phyloP scores from a whole-genome alignment of 2,797 vertebrate species.

The Hapalemur alaotrensis region DNA sequence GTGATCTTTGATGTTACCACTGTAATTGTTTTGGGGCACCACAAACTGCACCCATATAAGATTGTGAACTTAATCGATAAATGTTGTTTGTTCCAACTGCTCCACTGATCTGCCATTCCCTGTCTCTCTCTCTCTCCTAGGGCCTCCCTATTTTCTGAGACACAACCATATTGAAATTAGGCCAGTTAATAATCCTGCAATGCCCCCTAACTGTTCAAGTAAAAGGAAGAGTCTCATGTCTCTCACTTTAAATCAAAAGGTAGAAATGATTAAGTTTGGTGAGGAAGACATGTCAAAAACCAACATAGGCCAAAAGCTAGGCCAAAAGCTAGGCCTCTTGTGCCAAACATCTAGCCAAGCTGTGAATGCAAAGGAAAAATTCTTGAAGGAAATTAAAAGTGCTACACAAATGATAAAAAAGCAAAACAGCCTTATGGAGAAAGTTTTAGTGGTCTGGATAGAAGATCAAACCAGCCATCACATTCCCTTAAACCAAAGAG shows the following conservation, averaged over 20 bases:
- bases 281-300: not conserved
- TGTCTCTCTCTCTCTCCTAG: not conserved
- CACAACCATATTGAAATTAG: not conserved
- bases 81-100: not conserved
- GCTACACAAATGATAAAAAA: not conserved
- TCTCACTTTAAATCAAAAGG: not conserved
- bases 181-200: not conserved
- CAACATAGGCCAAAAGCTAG: not conserved
- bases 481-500: not conserved
- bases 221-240: not conserved
- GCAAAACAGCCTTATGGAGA: not conserved
- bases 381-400: not conserved
- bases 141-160: not conserved
- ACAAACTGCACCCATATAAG: not conserved
- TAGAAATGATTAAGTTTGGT: not conserved
- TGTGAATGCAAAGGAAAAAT: not conserved
- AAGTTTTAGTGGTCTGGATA: not conserved
- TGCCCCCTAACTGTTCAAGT: not conserved
- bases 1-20: not conserved
- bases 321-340: not conserved
- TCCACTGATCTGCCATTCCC: not conserved
- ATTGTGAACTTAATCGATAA: not conserved
- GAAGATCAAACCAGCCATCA: not conserved
- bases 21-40: not conserved
- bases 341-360: not conserved